Base-by-base conservation (phyloP, 2,797 vertebrate species). In the Erpetoichthys calabaricus region DNA sequence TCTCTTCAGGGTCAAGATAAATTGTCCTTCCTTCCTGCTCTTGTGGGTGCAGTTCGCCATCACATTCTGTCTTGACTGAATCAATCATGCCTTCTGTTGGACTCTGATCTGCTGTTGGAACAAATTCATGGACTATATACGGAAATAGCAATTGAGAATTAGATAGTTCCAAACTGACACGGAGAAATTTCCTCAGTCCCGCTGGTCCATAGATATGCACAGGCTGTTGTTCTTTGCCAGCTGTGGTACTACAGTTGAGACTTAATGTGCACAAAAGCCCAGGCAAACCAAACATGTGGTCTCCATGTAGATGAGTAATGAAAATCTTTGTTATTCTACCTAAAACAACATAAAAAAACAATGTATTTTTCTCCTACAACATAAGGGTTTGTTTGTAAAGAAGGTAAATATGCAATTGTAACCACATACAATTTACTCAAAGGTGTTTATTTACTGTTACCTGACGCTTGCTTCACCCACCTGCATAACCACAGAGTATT, bases 251-350 rank as follows among this genome's bases (percentile, higher is more conserved):
- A 0, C 72, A 81, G 69, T 91, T 91, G 6, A 98, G 82, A 63
- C 90, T 94, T 44, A 97, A 73, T 0, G 92, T 97, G 69, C 93
- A 96, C 42, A 98, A 82, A 6, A 98, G 81, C 51, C 94, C 94
- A 0, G 94, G 92, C 2, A 98, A 85, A 1, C 94, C 92, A 45
- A 96, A 98, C 3, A 98, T 53, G 71, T 98, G 94, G 62, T 97
- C 94, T 1, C 94, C 92, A 3, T 98, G 94, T 7, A 97, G 75
- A 58, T 97, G 94, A 1, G 90, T 92, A 57, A 98, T 92, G 73
- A 97, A 98, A 56, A 97, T 84, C 76, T 95, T 98, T 63, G 86
- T 86, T 56, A 98, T 92, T 62, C 78, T 85, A 57, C 91, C 94
- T 97, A 70, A 45, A 45, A 49, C 44, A 56, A 1, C 42, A 46